Base-by-base conservation (phyloP, 2,113 vertebrate species). In the Semicossyphus pulcher region DNA sequence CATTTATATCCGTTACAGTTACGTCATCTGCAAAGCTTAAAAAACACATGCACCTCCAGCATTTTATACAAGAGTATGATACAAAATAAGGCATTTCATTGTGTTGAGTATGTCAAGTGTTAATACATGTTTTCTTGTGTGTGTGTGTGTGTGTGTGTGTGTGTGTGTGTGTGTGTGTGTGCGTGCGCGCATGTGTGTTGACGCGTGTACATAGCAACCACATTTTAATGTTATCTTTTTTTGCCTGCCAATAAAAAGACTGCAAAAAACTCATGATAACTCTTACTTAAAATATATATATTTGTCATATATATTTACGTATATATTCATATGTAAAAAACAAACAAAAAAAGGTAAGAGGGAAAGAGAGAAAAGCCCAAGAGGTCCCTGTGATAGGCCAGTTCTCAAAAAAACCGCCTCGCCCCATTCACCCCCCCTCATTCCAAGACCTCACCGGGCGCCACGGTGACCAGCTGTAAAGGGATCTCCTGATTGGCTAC, bases 11-110 rank as follows among this genome's bases (percentile, higher is more conserved):
- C 57, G 10, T 82, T 77, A 90, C 87, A 80, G 71, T 92, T 90
- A 91, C 85, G 87, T 85, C 70, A 67, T 86, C 84, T 95, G 95
- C 95, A 96, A 96, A 97, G 96, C 95, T 96, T 88, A 82, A 92
- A 97, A 97, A 95, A 94, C 82, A 95, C 97, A 98, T 98, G 98
- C 98, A 98, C 95, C 96, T 97, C 96, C 97, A 97, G 96, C 97
- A 98, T 97, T 88, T 96, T 97, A 97, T 97, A 98, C 96, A 92
- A 97, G 96, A 97, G 94, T 99, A 99, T 97, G 93, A 98, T 98
- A 99, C 97, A 99, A 99, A 99, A 97, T 99, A 99, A 99, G 98
- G 98, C 97, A 99, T 99, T 98, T 99, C 95, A 95, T 90, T 51
- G 90, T 87, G 87, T 92, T 87, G 85, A 83, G 80, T 87, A 89